Percentiles rank a stretch among this genome's conserved stretches.
Evolutionary conservation across 2,113 vertebrate species (phyloP).

Genomic region (Chaetura pelagica): DNA sequence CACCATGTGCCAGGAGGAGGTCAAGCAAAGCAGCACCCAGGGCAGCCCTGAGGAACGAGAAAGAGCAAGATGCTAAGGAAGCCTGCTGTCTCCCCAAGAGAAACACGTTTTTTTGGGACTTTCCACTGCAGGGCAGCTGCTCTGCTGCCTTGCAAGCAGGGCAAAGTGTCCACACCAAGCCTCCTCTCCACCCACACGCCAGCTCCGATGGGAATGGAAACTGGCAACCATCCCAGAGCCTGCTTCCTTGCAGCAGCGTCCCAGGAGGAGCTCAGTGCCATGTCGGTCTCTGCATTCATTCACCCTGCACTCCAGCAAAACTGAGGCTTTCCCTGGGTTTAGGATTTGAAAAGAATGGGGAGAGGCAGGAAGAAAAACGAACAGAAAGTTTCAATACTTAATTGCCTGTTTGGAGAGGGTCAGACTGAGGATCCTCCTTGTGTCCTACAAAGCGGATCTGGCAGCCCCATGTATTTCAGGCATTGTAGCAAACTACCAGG

Average conservation of each 20-base stretch:
- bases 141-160: not conserved
- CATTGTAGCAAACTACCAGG: not conserved
- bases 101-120: not conserved
- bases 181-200: not conserved
- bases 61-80: not conserved
- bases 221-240: not conserved
- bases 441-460: not conserved
- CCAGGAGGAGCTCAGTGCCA: not conserved
- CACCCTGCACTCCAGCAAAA: not conserved
- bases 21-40: too few relatives aligned
- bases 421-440: not conserved
- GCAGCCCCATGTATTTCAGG: not conserved
- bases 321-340: not conserved
- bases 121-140: not conserved
- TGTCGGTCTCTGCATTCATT: not conserved
- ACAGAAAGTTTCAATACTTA: not conserved
- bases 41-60: not conserved
- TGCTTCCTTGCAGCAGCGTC: not conserved
- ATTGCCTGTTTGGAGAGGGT: not conserved
- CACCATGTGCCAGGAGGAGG: fast-evolving
- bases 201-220: not conserved
- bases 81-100: not conserved
- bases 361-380: not conserved
- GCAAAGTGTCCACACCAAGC: not conserved
- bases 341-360: not conserved